These are phyloP conservation scores for Philypnodon macrostomus DNA, from an alignment of 2,797 vertebrate genomes.

Conservation along the genomic window DNA sequence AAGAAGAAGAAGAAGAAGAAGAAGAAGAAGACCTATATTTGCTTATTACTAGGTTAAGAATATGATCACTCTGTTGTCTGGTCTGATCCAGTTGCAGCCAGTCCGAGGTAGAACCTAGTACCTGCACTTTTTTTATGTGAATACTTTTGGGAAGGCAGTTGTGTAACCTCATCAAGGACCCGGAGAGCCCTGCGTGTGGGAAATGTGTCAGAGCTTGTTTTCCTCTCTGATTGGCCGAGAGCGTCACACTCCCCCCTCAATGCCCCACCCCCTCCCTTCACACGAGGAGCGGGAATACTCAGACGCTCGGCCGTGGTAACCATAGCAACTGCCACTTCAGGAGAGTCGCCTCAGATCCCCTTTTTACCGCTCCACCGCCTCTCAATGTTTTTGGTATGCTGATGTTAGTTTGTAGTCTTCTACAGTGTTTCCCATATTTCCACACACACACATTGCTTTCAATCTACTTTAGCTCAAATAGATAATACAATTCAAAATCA, in stretches of 20 bases:
- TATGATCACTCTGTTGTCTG: too few species aligned
- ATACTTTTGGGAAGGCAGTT: constrained; percentile 41
- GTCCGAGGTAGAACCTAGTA: too few species aligned
- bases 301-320: constrained; percentile 58
- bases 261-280: constrained; percentile 28
- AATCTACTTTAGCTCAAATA: too few species aligned
- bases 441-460: too few species aligned
- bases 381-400: constrained; percentile 8
- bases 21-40: too few species aligned
- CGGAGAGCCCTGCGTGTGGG: constrained; percentile 54
- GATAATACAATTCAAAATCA: too few species aligned
- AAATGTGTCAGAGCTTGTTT: constrained; percentile 47
- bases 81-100: constrained; percentile 25
- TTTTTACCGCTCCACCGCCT: constrained; percentile 11
- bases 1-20: too few species aligned
- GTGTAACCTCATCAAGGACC: constrained; percentile 65
- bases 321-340: constrained; percentile 68
- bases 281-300: constrained; percentile 45
- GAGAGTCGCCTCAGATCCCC: constrained; percentile 39
- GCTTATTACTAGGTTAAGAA: too few species aligned
- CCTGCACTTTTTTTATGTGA: constrained; percentile 24
- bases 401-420: constrained; percentile 5
- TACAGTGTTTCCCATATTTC: too few species aligned
- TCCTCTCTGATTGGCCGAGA: constrained; percentile 59
- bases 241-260: constrained; percentile 61